Evolutionary conservation across 2,797 vertebrate genomes (phyloP), one percentile per base, ranked within the genome.

Genomic region (Ctenopoma kingsleyae): DNA sequence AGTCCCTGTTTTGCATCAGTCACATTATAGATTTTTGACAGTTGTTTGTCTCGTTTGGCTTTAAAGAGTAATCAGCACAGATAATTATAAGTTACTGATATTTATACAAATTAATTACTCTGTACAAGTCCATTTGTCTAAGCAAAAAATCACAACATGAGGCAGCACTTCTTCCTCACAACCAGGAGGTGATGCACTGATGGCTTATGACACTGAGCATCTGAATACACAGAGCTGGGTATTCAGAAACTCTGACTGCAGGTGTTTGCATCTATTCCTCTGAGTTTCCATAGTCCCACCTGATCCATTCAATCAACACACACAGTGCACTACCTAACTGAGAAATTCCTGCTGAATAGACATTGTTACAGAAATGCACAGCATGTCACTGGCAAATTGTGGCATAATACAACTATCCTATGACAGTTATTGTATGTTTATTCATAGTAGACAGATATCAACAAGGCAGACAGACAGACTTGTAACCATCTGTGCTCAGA

Each of bases 321-420:
- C 58, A 46, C 52, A 54, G 35, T 50, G 46, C 13, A 41, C 54
- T 15, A 74, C 62, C 0, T 48, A 46, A 23, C 65, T 32, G 49
- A 74, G 38, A 46, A 52, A 1, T 11, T 59, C 41, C 62, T 56
- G 71, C 55, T 67, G 58, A 70, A 62, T 55, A 65, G 67, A 78
- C 48, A 5, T 51, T 32, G 54, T 61, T 72, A 73, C 82, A 64
- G 72, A 67, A 38, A 78, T 64, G 59, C 71, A 16, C 13, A 38
- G 15, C 5, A 72, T 73, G 64, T 73, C 76, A 76, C 73, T 87
- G 82, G 82, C 87, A 89, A 78, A 74, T 27, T 78, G 76, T 78
- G 72, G 72, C 71, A 60, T 76, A 53, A 79, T 64, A 60, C 36
- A 73, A 73, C 74, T 75, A 75, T 63, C 32, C 22, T 20, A 64